Conservation (phyloP, 2,888 invertebrate genomes). For the Unio delphinus region DNA sequence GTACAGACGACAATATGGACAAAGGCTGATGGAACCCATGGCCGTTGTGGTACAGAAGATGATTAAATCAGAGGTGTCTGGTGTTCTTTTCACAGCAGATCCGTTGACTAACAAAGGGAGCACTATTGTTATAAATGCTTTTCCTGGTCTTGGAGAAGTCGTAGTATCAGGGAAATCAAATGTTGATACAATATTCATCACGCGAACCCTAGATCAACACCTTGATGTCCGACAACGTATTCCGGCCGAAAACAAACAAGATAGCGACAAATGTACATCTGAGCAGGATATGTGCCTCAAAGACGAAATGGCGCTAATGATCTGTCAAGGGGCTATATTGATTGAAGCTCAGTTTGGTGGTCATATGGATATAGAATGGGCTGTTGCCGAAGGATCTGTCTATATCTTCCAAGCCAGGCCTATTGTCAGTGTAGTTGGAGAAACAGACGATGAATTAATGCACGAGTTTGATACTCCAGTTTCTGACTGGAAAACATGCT, state of each 20-base stretch:
- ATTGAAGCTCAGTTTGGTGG: no score
- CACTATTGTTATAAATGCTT: conserved; percentile 8
- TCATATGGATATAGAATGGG: conserved; percentile 13
- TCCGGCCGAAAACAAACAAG: no score
- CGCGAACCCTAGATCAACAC: no score
- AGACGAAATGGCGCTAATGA: no score
- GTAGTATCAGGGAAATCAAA: conserved; percentile 9
- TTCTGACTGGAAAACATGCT: neutral
- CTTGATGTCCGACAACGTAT: no score
- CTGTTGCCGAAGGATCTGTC: neutral
- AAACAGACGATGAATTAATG: conserved; percentile 7
- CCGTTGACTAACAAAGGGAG: conserved; percentile 6
- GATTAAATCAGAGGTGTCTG: conserved; percentile 10
- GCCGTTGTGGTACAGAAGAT: conserved; percentile 13
- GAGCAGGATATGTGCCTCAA: no score
- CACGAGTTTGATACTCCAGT: conserved; percentile 15
- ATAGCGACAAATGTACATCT: no score
- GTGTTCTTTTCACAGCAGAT: conserved; percentile 12
- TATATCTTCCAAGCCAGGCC: conserved; percentile 12
- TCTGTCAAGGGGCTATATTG: no score
- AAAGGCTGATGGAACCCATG: conserved; percentile 4
- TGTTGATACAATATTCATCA: conserved; percentile 1
- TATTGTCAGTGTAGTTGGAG: conserved; percentile 1
- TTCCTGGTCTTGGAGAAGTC: conserved; percentile 8
- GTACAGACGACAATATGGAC: conserved; percentile 12